Base-by-base conservation (phyloP, 1,140 invertebrate genomes). In the Oscheius sp. region DNA sequence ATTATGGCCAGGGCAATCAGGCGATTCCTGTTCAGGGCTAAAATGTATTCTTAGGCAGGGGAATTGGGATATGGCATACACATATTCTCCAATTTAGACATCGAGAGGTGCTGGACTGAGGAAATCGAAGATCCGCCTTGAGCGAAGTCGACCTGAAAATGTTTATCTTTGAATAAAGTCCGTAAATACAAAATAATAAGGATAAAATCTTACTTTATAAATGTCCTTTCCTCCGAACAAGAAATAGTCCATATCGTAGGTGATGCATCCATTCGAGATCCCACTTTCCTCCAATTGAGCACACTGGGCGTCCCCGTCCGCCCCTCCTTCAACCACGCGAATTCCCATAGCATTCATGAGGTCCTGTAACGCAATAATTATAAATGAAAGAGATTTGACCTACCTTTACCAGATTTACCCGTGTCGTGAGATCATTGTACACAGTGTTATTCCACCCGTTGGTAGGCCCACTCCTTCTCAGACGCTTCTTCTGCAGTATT, bases 211-310 rank as follows among this genome's bases (percentile, higher is more conserved):
- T 67, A 67, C 42, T 46, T 36, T 26, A 34, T 76, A 77, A 42
- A 77, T 7, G 26, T 77, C 38, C 32, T 46, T 32, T 38, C 75
- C 75, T 7, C 75, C 75, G 34, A 69, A 77, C 34, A 77, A 23
- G 59, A 77, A 75, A 28, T 77, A 77, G 32, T 77, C 73, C 36
- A 75, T 38, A 65, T 77, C 75, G 2, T 46, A 38, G 2, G 75
- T 63, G 15, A 77, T 61, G 38, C 73, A 77, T 1, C 73, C 73
- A 26, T 31, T 36, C 20, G 61, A 26, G 15, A 73, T 32, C 18
- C 36, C 62, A 18, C 23, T 10, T 20, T 42, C 58, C 29, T 75
- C 74, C 4, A 75, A n/a, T 0, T 55, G 62, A n/a, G 69, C 74
- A 49, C 74, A 75, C 32, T 75, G 74, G 45, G 74, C 74, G 15